These are phyloP conservation scores for Spinibarbus caldwelli DNA, from an alignment of 2,797 vertebrate species.

Conservation along the genomic window DNA sequence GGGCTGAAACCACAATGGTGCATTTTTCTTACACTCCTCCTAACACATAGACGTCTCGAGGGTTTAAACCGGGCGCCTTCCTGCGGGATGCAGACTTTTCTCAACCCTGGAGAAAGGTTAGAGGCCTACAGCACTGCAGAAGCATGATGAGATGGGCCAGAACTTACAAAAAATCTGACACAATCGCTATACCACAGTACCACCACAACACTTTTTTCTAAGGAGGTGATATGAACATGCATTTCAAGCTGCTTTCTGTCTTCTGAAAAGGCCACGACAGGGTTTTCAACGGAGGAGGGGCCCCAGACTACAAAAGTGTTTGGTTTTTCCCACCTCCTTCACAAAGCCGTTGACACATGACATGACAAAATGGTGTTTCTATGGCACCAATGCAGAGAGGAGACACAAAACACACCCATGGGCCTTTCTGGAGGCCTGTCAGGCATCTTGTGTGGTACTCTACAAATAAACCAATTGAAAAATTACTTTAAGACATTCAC, in stretches of 20 bases:
- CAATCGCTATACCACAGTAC: neutral
- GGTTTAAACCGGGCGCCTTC: slow-evolving; percentile 19
- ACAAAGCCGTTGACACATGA: slow-evolving; percentile 33
- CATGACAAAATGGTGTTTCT: slow-evolving; percentile 39
- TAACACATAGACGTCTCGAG: slow-evolving; percentile 27
- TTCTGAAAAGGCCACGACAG: slow-evolving; percentile 9
- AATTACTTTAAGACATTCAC: neutral
- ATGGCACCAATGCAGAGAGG: slow-evolving; percentile 10
- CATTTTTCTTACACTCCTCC: slow-evolving; percentile 39
- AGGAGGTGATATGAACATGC: slow-evolving; percentile 3
- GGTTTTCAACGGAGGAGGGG: slow-evolving; percentile 24
- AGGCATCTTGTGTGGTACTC: neutral
- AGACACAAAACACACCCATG: slow-evolving; percentile 19
- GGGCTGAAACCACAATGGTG: slow-evolving; percentile 44
- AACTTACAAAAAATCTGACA: no score
- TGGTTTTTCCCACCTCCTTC: slow-evolving; percentile 29
- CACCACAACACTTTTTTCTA: neutral
- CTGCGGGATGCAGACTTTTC: slow-evolving; percentile 14
- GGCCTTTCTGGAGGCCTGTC: neutral
- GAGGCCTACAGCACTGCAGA: neutral
- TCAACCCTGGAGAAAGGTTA: slow-evolving; percentile 22
- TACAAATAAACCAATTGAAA: neutral
- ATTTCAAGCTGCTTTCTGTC: slow-evolving; percentile 32
- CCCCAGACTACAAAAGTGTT: slow-evolving; percentile 23
- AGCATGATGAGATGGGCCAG: neutral